Percentiles rank a stretch among this genome's conserved stretches.
Conservation (phyloP, 2,888 invertebrate genomes). For the Heliconius hortense region DNA sequence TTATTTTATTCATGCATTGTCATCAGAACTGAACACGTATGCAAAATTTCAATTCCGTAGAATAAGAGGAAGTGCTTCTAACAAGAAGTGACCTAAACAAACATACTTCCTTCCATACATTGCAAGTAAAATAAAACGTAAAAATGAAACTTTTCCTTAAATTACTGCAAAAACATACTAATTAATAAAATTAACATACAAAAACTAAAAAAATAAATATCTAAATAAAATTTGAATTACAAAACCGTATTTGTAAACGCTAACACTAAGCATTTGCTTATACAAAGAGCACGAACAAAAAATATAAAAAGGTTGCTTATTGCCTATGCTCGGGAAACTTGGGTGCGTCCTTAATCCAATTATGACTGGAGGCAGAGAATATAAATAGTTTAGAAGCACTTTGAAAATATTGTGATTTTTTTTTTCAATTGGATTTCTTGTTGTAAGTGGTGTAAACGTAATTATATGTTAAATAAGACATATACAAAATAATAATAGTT, state of each 20-base stretch:
- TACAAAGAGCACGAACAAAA: slow-evolving; percentile 6
- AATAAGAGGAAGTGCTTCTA: no score
- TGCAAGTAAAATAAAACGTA: neutral
- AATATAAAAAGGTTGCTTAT: slow-evolving; percentile 25
- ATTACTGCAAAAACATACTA: neutral
- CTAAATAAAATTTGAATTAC: neutral
- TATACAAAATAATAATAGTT: neutral
- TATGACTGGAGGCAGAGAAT: slow-evolving; percentile 14
- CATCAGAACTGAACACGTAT: no score
- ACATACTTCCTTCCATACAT: no score
- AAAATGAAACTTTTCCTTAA: neutral
- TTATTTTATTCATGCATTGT: no score
- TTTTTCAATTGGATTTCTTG: neutral
- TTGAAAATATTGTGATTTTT: neutral
- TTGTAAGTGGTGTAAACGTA: no score
- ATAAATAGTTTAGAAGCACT: slow-evolving; percentile 10
- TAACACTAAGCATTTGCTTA: slow-evolving; percentile 10
- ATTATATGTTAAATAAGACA: neutral
- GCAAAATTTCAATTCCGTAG: no score
- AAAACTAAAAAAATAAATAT: neutral
- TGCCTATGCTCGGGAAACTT: slow-evolving; percentile 27
- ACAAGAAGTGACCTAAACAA: no score
- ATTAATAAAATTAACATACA: neutral
- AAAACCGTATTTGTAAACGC: slow-evolving; percentile 18
- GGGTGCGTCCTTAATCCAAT: slow-evolving; percentile 27